Evolutionary conservation across 2,888 invertebrate species (phyloP), one percentile per base, ranked within the genome.

Genomic region (Isoperla grammatica): DNA sequence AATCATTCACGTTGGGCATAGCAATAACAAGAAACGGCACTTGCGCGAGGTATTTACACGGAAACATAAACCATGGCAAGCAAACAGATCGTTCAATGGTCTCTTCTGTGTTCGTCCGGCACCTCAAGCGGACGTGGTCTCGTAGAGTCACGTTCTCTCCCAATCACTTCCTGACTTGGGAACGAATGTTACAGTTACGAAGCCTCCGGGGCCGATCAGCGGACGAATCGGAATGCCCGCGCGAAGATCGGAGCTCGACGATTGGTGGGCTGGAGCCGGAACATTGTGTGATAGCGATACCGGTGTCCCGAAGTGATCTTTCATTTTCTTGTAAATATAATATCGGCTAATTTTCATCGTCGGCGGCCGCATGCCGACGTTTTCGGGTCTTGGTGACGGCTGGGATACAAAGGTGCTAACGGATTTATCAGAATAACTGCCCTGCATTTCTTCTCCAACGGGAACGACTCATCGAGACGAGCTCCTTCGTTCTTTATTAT

Each of bases 391-490:
- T 45, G 59, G 59, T 59, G 59, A 40, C 20, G 59, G 59, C 29
- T 35, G 59, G 53, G 54, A 37, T 35, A 45, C 15, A 53, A 59
- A 29, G 59, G 59, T 59, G 59, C 59, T 59, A 59, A 54, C 37
- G 37, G 53, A 53, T 53, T 11, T 53, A 53, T 53, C 53, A 39
- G 37, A 19, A 39, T 53, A 53, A 37, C 37, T 53, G 17, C 37
- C 39, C 53, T 53, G 37, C 15, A 29, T 29, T 29, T 29, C 29
- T 29, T 50, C 49, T 50, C 12, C n/a, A 23, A 50, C 23, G 35
- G 35, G 49, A 50, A 50, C 12, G 11, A 15, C 22, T 12, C 2
- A 22, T 46, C 19, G 46, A 20, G 20, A 46, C 22, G 46, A n/a
- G 6, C 12, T 46, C 17, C 22, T n/a, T 17, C 46, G 46, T 20